Conservation (phyloP, 2,888 invertebrate genomes). For the Dryomyza anilis region DNA sequence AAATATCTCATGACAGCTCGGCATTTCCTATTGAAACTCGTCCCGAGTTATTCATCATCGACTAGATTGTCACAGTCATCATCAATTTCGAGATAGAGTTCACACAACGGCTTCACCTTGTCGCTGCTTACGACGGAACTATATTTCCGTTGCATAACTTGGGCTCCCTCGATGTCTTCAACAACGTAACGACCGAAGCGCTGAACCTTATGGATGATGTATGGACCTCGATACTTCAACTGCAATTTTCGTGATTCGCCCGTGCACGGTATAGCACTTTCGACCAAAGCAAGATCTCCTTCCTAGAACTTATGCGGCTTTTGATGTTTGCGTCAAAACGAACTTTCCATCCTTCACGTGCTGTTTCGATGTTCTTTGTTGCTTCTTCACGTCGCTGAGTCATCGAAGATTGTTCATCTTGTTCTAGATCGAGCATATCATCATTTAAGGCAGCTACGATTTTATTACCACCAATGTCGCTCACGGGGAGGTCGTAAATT, state of each 20-base stretch:
- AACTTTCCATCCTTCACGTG: slow-evolving; percentile 23
- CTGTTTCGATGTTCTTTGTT: slow-evolving; percentile 19
- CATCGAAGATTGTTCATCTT: neutral
- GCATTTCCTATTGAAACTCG: no score
- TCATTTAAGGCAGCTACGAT: slow-evolving; percentile 25
- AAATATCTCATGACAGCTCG: no score
- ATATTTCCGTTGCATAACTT: slow-evolving; percentile 15
- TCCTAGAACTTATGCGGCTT: slow-evolving; percentile 18
- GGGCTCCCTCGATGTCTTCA: slow-evolving; percentile 23
- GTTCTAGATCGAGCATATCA: neutral
- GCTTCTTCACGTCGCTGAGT: slow-evolving; percentile 22
- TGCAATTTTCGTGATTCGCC: slow-evolving; percentile 21
- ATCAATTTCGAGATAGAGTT: slow-evolving; percentile 24
- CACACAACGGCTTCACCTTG: slow-evolving; percentile 30
- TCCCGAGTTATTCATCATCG: no score
- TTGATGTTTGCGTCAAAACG: slow-evolving; percentile 19
- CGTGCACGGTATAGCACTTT: slow-evolving; percentile 27
- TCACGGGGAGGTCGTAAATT: slow-evolving; percentile 33
- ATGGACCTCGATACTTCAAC: slow-evolving; percentile 20
- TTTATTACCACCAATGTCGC: slow-evolving; percentile 28
- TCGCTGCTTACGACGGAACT: slow-evolving; percentile 28
- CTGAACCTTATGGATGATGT: slow-evolving; percentile 23
- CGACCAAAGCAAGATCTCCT: slow-evolving; percentile 27
- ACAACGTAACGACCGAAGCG: slow-evolving; percentile 34
- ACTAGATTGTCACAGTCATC: slow-evolving; percentile 23